Evolutionary conservation across 1,140 invertebrate species (phyloP).

Genomic region (Caerostris extrusa): DNA sequence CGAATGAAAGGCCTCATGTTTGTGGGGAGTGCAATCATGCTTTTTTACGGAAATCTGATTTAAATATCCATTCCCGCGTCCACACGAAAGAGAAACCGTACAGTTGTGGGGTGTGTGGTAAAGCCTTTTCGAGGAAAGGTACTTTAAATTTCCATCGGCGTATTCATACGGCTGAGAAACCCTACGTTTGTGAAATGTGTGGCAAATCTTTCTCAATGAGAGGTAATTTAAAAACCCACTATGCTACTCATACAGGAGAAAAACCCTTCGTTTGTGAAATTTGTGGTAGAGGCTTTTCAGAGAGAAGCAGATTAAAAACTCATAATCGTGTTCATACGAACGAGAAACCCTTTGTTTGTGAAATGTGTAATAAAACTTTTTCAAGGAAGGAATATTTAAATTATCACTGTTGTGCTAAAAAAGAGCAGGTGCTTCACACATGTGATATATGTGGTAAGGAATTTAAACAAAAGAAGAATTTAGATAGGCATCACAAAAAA

Average conservation of each 20-base stretch:
- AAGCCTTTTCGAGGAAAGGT: neutral
- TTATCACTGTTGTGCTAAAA: too few relatives aligned
- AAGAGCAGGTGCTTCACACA: too few relatives aligned
- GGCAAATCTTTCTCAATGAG: neutral
- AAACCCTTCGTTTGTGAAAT: constrained; percentile 84
- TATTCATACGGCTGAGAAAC: neutral
- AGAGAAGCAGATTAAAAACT: too few relatives aligned
- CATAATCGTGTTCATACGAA: too few relatives aligned
- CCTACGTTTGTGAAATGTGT: constrained; percentile 25
- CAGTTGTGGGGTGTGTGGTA: constrained; percentile 20
- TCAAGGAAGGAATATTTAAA: too few relatives aligned
- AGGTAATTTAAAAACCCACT: neutral
- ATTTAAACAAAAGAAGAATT: too few relatives aligned
- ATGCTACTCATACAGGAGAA: constrained; percentile 80
- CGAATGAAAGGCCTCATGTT: neutral
- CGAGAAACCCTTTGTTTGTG: too few relatives aligned
- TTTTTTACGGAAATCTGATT: neutral
- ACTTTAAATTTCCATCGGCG: neutral
- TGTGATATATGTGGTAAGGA: too few relatives aligned
- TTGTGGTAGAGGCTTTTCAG: constrained; percentile 81
- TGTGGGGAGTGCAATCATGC: neutral
- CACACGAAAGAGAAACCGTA: constrained; percentile 38
- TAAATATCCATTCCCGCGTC: neutral
- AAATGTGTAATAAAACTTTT: too few relatives aligned
- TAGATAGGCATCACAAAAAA: too few relatives aligned